Conservation (phyloP, 1,140 invertebrate species). For the Scaptomyza montana region DNA sequence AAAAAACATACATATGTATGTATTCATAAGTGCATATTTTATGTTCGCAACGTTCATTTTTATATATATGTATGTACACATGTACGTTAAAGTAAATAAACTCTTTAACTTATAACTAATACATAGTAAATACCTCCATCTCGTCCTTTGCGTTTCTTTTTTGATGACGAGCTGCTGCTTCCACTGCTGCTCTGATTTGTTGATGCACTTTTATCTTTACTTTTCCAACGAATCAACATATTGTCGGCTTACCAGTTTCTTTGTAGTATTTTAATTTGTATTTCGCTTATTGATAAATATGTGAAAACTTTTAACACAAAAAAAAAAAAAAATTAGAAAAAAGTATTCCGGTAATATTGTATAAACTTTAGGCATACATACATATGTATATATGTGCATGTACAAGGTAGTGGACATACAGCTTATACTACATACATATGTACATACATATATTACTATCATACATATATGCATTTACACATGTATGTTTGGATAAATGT, state of each 20-base stretch:
- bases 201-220: constrained; percentile 86
- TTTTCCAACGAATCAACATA: constrained; percentile 86
- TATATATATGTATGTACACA: too few species aligned
- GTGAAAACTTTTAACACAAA: constrained; percentile 12
- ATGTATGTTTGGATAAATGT: neutral
- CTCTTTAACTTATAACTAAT: neutral
- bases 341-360: too few species aligned
- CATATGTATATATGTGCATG: neutral
- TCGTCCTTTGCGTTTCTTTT: constrained; percentile 86
- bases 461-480: neutral
- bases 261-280: neutral
- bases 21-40: too few species aligned
- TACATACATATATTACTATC: neutral
- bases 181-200: constrained; percentile 68
- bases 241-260: constrained; percentile 26
- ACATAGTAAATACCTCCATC: constrained; percentile 82
- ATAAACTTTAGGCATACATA: neutral
- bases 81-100: neutral
- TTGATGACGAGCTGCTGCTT: constrained; percentile 83
- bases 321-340: neutral
- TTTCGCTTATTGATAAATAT: constrained; percentile 5
- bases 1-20: too few species aligned
- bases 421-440: neutral
- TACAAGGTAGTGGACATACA: neutral
- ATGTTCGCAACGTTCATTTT: neutral